Evolutionary conservation across 2,888 invertebrate species (phyloP).

Genomic region (Microctonus brassicae): DNA sequence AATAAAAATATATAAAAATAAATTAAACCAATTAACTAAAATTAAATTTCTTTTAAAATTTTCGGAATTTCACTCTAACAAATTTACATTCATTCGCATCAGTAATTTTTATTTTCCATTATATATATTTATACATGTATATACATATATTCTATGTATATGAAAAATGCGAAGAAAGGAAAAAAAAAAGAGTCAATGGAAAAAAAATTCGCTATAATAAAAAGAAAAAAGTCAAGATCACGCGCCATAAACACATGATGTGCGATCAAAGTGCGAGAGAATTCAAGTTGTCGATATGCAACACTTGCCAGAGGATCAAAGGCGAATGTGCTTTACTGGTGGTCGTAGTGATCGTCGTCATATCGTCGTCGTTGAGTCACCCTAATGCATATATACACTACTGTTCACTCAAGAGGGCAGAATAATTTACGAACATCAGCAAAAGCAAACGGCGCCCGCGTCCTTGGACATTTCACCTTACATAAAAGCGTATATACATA

Average conservation of each 20-base stretch:
- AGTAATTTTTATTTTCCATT: too few relatives aligned
- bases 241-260: conserved; percentile 5
- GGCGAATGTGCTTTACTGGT: conserved; percentile 8
- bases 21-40: too few relatives aligned
- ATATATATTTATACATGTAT: too few relatives aligned
- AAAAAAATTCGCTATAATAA: too few relatives aligned
- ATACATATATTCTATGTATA: too few relatives aligned
- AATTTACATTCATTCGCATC: too few relatives aligned
- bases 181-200: too few relatives aligned
- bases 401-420: conserved; percentile 33
- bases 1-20: too few relatives aligned
- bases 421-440: conserved; percentile 42
- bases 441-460: conserved; percentile 30
- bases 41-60: too few relatives aligned
- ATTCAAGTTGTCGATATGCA: conserved; percentile 18
- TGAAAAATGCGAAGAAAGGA: too few relatives aligned
- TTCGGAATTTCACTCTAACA: too few relatives aligned
- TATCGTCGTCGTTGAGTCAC: neutral
- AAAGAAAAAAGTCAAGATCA: too few relatives aligned
- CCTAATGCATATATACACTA: conserved; percentile 3
- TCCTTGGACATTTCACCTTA: conserved; percentile 32
- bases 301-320: conserved; percentile 28
- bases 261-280: conserved; percentile 25
- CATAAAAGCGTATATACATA: neutral
- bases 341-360: neutral